Conservation (phyloP, 2,113 vertebrate genomes). For the Caretta caretta region DNA sequence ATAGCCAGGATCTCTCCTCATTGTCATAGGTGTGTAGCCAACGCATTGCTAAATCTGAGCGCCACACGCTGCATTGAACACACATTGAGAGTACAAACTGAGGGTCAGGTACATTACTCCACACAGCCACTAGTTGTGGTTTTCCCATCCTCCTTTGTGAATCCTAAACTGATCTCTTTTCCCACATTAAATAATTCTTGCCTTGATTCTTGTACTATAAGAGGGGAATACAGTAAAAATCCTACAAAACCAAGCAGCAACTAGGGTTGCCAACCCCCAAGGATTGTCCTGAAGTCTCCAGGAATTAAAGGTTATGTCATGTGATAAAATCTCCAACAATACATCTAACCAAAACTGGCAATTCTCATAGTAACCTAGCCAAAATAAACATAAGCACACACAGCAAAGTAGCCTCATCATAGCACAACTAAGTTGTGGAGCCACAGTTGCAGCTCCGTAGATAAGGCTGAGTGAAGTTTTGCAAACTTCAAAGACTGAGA, state of each 20-base stretch:
- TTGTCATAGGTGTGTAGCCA: not conserved
- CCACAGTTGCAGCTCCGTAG: not conserved
- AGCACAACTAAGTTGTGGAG: not conserved
- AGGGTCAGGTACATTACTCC: not conserved
- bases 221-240: not conserved
- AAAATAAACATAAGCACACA: not conserved
- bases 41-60: not conserved
- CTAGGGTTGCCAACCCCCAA: too few species aligned
- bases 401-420: not conserved
- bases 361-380: not conserved
- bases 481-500: not conserved
- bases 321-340: too few species aligned
- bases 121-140: not conserved
- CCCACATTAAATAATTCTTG: not conserved
- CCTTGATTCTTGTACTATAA: not conserved
- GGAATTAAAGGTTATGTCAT: too few species aligned
- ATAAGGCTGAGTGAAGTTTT: not conserved
- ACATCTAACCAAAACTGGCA: not conserved
- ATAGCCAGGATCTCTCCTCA: not conserved
- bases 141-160: not conserved
- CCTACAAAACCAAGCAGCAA: not conserved
- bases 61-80: not conserved
- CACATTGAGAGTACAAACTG: accelerated
- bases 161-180: not conserved
- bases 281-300: too few species aligned